Conservation (phyloP, 2,113 vertebrate genomes). For the Oceanodroma tethys region DNA sequence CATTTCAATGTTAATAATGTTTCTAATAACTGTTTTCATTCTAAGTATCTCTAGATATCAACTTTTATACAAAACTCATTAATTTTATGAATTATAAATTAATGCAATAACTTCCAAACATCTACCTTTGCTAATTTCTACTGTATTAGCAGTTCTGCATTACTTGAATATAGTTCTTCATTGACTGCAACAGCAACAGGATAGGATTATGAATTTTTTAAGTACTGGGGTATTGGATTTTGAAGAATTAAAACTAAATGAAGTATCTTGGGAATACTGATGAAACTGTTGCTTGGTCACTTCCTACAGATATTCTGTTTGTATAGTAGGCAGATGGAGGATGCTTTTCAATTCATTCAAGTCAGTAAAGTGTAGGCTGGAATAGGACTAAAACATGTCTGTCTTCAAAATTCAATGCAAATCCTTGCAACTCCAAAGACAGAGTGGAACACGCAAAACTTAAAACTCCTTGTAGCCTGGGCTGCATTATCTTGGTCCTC, state of each 20-base stretch:
- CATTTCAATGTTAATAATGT: not conserved
- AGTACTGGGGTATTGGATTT: not conserved
- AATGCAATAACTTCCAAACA: not conserved
- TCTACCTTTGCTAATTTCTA: not conserved
- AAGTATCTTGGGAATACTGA: not conserved
- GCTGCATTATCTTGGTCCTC: not conserved
- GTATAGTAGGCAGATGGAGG: not conserved
- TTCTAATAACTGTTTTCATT: not conserved
- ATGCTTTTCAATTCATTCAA: not conserved
- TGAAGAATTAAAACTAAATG: not conserved
- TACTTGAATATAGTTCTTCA: not conserved
- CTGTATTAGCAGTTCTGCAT: not conserved
- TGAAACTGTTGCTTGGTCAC: not conserved
- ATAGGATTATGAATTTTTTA: not conserved
- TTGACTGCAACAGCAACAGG: not conserved
- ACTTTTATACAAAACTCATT: not conserved
- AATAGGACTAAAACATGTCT: not conserved
- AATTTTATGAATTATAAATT: conserved; percentile 1
- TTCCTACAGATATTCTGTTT: not conserved
- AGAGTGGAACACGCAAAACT: not conserved
- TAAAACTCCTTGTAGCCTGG: not conserved
- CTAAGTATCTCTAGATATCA: not conserved
- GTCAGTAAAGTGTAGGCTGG: not conserved
- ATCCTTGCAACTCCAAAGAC: not conserved
- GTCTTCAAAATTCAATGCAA: not conserved